These are phyloP conservation scores for Ectropis grisescens DNA, from an alignment of 1,140 invertebrate genomes.

Conservation along the genomic window DNA sequence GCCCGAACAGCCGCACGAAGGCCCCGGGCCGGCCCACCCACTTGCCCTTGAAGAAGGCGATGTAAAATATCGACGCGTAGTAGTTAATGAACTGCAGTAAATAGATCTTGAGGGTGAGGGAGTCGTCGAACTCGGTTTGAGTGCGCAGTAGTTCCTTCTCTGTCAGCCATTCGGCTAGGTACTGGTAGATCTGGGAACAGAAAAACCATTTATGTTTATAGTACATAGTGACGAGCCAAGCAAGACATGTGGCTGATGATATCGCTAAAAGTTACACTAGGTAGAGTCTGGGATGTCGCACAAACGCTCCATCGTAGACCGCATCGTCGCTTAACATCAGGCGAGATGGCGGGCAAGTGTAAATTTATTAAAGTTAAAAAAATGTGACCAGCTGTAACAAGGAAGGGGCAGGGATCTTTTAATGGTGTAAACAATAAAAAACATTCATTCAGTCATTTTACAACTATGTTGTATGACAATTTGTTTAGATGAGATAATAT, in stretches of 20 bases:
- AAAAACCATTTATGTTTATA: not conserved
- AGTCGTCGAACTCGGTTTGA: conserved; percentile 98
- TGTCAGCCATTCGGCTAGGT: conserved; percentile 91
- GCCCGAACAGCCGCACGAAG: conserved; percentile 82
- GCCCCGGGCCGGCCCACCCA: conserved; percentile 87
- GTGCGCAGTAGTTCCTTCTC: conserved; percentile 95
- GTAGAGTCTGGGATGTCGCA: too few relatives aligned
- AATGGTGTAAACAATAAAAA: too few relatives aligned
- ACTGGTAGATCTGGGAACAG: conserved; percentile 82
- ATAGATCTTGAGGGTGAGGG: conserved; percentile 96
- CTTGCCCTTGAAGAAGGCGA: conserved; percentile 97
- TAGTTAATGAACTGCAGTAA: conserved; percentile 98
- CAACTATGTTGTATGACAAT: too few relatives aligned
- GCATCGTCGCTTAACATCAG: too few relatives aligned
- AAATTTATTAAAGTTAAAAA: too few relatives aligned
- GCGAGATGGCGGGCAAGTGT: too few relatives aligned
- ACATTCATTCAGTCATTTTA: too few relatives aligned
- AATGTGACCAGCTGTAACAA: too few relatives aligned
- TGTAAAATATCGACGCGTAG: conserved; percentile 98
- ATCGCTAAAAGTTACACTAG: not conserved
- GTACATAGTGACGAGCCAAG: too few relatives aligned
- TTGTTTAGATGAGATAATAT: too few relatives aligned
- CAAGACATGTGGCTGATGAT: not conserved
- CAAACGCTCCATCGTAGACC: too few relatives aligned
- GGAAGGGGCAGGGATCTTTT: too few relatives aligned